phyloP scores from a whole-genome alignment of 1,140 invertebrate genomes.

The Cecropterus lyciades region DNA sequence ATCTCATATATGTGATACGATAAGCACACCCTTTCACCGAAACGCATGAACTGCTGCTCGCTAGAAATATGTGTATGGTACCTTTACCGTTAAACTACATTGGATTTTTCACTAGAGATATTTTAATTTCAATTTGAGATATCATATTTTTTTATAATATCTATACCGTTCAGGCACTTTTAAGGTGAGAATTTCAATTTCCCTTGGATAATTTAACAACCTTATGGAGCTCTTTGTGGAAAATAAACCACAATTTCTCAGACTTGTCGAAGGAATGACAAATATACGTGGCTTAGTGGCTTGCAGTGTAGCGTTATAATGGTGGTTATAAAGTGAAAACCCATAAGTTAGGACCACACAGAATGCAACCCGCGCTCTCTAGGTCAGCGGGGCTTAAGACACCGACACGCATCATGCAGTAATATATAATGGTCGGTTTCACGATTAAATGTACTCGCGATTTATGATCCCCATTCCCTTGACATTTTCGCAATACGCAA shows the following conservation, averaged over 20 bases:
- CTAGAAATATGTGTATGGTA: too few relatives aligned
- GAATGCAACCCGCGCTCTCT: slow-evolving; percentile 6
- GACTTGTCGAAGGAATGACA: neutral
- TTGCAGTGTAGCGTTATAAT: neutral
- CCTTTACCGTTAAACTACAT: too few relatives aligned
- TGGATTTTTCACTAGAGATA: too few relatives aligned
- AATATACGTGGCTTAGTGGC: neutral
- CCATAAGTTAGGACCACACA: slow-evolving; percentile 3
- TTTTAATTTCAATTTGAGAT: too few relatives aligned
- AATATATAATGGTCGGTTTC: neutral
- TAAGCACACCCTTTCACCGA: too few relatives aligned
- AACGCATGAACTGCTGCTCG: too few relatives aligned
- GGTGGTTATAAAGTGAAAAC: neutral
- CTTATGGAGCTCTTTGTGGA: too few relatives aligned
- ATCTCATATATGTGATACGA: too few relatives aligned
- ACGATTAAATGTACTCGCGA: neutral
- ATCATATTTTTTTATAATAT: too few relatives aligned
- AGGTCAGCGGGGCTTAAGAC: neutral
- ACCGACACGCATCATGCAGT: neutral
- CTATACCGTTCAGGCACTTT: too few relatives aligned
- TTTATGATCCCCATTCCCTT: neutral
- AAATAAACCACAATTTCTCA: too few relatives aligned
- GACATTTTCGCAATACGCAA: neutral
- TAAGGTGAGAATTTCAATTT: slow-evolving; percentile 1
- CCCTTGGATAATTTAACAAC: too few relatives aligned